A percentile compares a stretch with the other conserved stretches of the same genome.
These are phyloP conservation scores for Sebastes fasciatus DNA, from an alignment of 2,113 vertebrate genomes.

Conservation along the genomic window DNA sequence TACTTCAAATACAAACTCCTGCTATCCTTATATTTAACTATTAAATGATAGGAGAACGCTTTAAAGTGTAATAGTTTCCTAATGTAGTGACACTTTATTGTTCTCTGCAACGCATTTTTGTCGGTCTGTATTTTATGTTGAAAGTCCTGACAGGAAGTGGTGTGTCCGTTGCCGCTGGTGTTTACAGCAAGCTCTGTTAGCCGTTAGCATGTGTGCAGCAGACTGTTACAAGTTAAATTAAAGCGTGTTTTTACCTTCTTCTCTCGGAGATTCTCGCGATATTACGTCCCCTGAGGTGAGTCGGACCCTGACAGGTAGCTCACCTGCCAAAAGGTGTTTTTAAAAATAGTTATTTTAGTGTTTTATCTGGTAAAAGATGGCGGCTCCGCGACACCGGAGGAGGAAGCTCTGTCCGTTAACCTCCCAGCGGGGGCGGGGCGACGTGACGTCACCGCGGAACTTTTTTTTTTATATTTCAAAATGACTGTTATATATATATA, in stretches of 20 bases:
- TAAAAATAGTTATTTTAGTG: constrained; percentile 13
- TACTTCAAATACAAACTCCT: neutral
- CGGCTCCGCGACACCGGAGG: constrained; percentile 77
- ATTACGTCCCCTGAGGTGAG: neutral
- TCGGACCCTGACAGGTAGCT: neutral
- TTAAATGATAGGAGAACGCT: neutral
- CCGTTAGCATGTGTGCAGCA: constrained; percentile 54
- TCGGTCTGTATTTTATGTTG: constrained; percentile 30
- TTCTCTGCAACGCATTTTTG: too few relatives aligned
- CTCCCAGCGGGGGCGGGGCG: constrained; percentile 61
- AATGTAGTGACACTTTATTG: too few relatives aligned
- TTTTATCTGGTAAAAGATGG: constrained; percentile 72
- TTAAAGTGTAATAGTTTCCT: neutral
- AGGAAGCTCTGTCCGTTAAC: constrained; percentile 65
- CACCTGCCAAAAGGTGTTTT: neutral
- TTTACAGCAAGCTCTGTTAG: constrained; percentile 42
- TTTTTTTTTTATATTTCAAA: too few relatives aligned
- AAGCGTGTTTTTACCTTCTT: constrained; percentile 37
- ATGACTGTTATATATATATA: too few relatives aligned
- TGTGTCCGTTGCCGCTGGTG: neutral
- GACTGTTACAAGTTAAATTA: constrained; percentile 11
- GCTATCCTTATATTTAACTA: neutral
- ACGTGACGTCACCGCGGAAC: too few relatives aligned
- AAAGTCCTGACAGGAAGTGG: constrained; percentile 44
- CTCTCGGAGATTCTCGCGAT: neutral